These are phyloP conservation scores for Perizoma flavofasciatum DNA, from an alignment of 2,888 invertebrate species.

Conservation along the genomic window DNA sequence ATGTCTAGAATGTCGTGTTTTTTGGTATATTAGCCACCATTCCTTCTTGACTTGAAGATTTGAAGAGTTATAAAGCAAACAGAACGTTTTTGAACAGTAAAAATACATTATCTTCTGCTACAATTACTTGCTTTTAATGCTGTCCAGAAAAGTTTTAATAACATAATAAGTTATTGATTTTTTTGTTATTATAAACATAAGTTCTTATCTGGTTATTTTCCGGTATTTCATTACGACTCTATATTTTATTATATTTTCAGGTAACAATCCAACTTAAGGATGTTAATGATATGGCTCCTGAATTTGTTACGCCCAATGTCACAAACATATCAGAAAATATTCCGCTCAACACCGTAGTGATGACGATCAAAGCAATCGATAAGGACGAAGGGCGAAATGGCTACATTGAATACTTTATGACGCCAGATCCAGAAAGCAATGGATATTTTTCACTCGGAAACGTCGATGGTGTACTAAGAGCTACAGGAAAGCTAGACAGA, in stretches of 20 bases:
- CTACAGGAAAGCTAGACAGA: conserved; percentile 93
- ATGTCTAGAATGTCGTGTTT: too few species aligned
- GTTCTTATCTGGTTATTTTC: too few species aligned
- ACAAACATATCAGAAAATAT: conserved; percentile 93
- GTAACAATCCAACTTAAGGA: conserved; percentile 94
- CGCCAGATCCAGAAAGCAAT: conserved; percentile 85
- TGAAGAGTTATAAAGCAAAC: too few species aligned
- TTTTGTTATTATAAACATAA: too few species aligned
- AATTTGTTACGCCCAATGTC: conserved; percentile 91
- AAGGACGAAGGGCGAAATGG: conserved; percentile 96
- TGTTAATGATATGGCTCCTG: conserved; percentile 96
- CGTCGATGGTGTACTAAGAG: conserved; percentile 93
- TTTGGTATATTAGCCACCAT: too few species aligned
- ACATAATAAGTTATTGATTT: too few species aligned
- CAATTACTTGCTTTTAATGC: too few species aligned
- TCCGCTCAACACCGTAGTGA: conserved; percentile 92
- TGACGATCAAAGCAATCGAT: conserved; percentile 95
- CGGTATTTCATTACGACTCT: conserved; percentile 26
- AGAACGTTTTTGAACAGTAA: too few species aligned
- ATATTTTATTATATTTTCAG: conserved; percentile 69
- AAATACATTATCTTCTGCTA: too few species aligned
- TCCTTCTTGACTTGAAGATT: too few species aligned
- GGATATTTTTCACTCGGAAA: conserved; percentile 92
- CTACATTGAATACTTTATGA: conserved; percentile 93
- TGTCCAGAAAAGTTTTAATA: too few species aligned